Evolutionary conservation across 1,140 invertebrate species (phyloP).

Genomic region (Penaeus vannamei): DNA sequence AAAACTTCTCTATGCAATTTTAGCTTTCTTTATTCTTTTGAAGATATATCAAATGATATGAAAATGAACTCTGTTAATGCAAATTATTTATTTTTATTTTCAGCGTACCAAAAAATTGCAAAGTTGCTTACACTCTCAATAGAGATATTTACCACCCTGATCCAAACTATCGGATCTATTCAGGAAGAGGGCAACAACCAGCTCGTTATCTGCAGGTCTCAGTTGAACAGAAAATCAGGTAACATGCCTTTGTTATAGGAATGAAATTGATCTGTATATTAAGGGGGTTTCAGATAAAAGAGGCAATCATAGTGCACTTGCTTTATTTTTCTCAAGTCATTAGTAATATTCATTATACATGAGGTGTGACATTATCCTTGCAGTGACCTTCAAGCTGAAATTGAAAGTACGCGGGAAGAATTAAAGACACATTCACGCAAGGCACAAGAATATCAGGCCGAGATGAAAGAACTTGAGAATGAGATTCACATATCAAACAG

Average conservation of each 20-base stretch:
- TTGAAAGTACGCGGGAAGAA: no score
- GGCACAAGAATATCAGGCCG: no score
- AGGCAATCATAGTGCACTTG: neutral
- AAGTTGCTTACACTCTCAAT: slow-evolving; percentile 66
- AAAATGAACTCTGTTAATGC: neutral
- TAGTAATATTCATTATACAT: neutral
- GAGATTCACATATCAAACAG: no score
- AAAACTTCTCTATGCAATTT: neutral
- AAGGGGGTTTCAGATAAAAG: neutral
- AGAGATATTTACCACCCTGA: slow-evolving; percentile 65
- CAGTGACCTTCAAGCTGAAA: no score
- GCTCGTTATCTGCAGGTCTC: slow-evolving; percentile 66
- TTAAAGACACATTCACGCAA: no score
- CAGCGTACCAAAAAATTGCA: slow-evolving; percentile 68
- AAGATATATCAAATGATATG: neutral
- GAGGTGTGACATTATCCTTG: no score
- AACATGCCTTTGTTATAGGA: neutral
- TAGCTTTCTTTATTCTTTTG: neutral
- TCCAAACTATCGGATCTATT: slow-evolving; percentile 66
- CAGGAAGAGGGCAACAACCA: slow-evolving; percentile 49
- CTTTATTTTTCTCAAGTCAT: neutral
- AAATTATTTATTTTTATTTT: neutral
- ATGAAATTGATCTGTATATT: neutral
- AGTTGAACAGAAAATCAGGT: slow-evolving; percentile 66
- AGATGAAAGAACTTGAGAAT: no score